Percentiles rank a stretch among this genome's conserved stretches.
Evolutionary conservation across 2,888 invertebrate species (phyloP).

Genomic region (Branchellion lobata): DNA sequence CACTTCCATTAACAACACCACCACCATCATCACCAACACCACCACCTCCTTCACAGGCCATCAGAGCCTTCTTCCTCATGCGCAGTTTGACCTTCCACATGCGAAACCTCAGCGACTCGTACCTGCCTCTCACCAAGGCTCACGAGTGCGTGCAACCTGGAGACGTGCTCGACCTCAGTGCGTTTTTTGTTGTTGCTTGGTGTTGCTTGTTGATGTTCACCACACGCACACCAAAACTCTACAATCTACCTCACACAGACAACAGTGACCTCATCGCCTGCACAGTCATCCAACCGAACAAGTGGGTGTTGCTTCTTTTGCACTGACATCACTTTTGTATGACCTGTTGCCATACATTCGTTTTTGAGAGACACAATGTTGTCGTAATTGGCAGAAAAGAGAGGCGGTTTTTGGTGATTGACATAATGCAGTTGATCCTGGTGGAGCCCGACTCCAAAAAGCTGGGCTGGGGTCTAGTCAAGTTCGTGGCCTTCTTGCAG

Average conservation of each 20-base stretch:
- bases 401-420: slow-evolving; percentile 92
- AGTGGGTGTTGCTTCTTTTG: slow-evolving; percentile 53
- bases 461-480: slow-evolving; percentile 95
- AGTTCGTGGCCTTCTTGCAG: slow-evolving; percentile 86
- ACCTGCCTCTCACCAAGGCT: slow-evolving; percentile 84
- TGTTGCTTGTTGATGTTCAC: background rate
- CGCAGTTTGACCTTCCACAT: slow-evolving; percentile 70
- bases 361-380: too few species aligned
- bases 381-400: too few species aligned
- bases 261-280: slow-evolving; percentile 96
- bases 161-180: slow-evolving; percentile 92
- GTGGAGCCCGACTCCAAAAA: slow-evolving; percentile 93
- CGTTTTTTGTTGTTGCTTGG: slow-evolving; percentile 52
- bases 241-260: slow-evolving; percentile 74
- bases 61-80: slow-evolving; percentile 82
- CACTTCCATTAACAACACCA: too few species aligned
- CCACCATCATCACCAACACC: too few species aligned
- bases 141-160: slow-evolving; percentile 86
- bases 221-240: background rate
- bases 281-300: slow-evolving; percentile 83
- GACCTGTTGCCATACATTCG: too few species aligned
- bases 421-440: slow-evolving; percentile 87
- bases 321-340: too few species aligned
- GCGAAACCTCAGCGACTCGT: slow-evolving; percentile 78
- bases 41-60: slow-evolving; percentile 67